These are phyloP conservation scores for Typhlichthys eigenmanni DNA, from an alignment of 2,797 vertebrate species.

Conservation along the genomic window DNA sequence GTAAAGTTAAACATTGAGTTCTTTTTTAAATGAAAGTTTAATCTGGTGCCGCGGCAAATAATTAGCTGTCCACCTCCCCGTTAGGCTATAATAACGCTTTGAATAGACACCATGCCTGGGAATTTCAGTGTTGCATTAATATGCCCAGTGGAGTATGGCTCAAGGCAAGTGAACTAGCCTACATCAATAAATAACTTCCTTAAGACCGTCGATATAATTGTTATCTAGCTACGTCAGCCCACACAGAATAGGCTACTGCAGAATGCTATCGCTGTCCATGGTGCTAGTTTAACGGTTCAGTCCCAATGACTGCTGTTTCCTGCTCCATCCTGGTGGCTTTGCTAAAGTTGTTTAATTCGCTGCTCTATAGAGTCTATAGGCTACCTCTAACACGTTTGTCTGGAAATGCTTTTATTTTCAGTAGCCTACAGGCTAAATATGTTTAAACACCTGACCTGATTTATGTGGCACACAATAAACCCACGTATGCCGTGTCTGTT, in stretches of 20 bases:
- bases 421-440: no score
- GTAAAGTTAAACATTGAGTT: conserved; percentile 27
- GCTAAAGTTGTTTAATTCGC: background rate
- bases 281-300: conserved; percentile 44
- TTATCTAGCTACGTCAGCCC: background rate
- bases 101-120: background rate
- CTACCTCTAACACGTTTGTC: background rate
- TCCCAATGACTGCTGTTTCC: background rate
- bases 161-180: conserved; percentile 1
- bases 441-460: background rate
- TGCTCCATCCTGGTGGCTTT: background rate
- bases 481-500: conserved; percentile 49
- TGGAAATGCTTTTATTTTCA: background rate
- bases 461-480: background rate
- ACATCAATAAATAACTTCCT: conserved; percentile 34
- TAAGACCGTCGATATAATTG: conserved; percentile 11
- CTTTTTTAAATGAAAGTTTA: background rate
- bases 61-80: background rate
- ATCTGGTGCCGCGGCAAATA: background rate
- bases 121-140: conserved; percentile 22
- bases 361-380: background rate
- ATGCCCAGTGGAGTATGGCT: conserved; percentile 20
- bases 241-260: background rate
- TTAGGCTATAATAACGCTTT: background rate
- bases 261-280: conserved; percentile 67